Evolutionary conservation across 2,888 invertebrate species (phyloP).

Genomic region (Dugesia japonica): DNA sequence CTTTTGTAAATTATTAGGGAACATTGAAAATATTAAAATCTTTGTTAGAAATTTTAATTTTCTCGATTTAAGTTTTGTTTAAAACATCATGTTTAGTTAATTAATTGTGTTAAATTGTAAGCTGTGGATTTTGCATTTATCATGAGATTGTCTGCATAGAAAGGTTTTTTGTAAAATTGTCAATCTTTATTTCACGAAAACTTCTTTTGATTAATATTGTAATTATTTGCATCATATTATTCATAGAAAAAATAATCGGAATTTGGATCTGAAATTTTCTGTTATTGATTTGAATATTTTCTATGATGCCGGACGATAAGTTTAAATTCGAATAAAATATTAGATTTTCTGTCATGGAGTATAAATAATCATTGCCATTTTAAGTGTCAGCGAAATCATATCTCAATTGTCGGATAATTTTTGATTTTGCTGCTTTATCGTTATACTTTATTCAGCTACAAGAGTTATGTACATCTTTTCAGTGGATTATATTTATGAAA

Average conservation of each 20-base stretch:
- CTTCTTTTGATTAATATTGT: not conserved
- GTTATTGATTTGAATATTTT: not conserved
- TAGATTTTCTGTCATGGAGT: too few species aligned
- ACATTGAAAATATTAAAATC: not conserved
- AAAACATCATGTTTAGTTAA: not conserved
- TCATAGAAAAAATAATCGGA: not conserved
- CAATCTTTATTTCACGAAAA: not conserved
- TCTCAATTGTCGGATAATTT: too few species aligned
- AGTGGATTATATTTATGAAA: too few species aligned
- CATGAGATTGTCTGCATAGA: not conserved
- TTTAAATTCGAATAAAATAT: too few species aligned
- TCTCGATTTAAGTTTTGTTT: not conserved
- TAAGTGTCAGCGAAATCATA: too few species aligned
- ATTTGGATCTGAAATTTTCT: not conserved
- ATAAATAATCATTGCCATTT: too few species aligned
- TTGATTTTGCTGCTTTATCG: too few species aligned
- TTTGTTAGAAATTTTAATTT: slow-evolving; percentile 16
- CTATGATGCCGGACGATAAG: too few species aligned
- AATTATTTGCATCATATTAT: not conserved
- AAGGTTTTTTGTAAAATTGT: not conserved
- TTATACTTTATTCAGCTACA: too few species aligned
- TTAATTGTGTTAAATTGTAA: not conserved
- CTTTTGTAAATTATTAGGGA: not conserved
- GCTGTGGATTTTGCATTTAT: not conserved
- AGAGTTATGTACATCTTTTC: too few species aligned